Percentiles rank a stretch among this genome's conserved stretches.
Evolutionary conservation across 1,140 invertebrate species (phyloP).

Genomic region (Mylabris phalerata): DNA sequence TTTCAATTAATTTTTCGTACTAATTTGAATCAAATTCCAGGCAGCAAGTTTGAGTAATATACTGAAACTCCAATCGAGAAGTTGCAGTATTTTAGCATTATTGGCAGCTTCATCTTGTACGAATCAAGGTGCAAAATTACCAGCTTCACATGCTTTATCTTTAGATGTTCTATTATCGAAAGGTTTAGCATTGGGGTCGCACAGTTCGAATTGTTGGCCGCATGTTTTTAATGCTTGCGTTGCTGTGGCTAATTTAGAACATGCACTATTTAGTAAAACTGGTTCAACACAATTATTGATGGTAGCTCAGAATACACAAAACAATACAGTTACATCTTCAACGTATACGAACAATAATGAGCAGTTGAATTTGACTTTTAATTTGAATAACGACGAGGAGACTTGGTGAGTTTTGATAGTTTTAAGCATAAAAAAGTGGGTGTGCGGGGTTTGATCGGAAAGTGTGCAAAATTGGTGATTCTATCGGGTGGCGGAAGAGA

Average conservation of each 20-base stretch:
- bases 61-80: constrained; percentile 72
- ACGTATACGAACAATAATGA: constrained; percentile 40
- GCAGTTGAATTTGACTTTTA: constrained; percentile 46
- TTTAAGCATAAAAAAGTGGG: constrained; percentile 1
- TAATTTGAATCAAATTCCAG: constrained; percentile 36
- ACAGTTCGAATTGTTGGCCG: constrained; percentile 86
- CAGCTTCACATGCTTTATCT: constrained; percentile 80
- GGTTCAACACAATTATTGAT: constrained; percentile 44
- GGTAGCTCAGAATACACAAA: constrained; percentile 46
- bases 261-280: constrained; percentile 72
- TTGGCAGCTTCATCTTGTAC: constrained; percentile 71
- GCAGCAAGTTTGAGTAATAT: constrained; percentile 68
- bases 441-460: not conserved
- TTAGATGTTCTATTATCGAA: constrained; percentile 73
- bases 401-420: constrained; percentile 51
- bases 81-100: constrained; percentile 73
- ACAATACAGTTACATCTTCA: constrained; percentile 38
- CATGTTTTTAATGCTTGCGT: constrained; percentile 87
- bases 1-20: not conserved
- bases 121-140: constrained; percentile 59
- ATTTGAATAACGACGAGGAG: constrained; percentile 57
- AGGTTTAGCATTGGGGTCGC: constrained; percentile 77
- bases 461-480: too few species aligned
- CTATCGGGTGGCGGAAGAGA: too few species aligned
- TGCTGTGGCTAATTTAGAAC: constrained; percentile 85